Evolutionary conservation across 2,797 vertebrate genomes (phyloP).

Genomic region (Decapterus maruadsi): DNA sequence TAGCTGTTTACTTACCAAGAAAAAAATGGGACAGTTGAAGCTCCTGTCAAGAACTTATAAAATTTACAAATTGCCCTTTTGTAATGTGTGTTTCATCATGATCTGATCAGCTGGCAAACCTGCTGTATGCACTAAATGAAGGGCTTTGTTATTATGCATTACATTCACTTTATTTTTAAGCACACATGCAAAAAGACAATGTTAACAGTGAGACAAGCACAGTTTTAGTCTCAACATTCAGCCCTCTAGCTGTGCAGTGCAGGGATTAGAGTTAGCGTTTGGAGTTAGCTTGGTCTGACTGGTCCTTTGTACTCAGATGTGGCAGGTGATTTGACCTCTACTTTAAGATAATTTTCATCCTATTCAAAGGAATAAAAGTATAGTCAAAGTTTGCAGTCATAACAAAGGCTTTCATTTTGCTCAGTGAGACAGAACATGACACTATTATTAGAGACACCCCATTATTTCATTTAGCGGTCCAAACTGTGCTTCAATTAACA

Average conservation of each 20-base stretch:
- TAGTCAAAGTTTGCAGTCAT: slow-evolving; percentile 7
- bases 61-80: too few species aligned
- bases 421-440: slow-evolving; percentile 31
- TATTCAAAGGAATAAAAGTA: slow-evolving; percentile 1
- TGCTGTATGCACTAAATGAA: background rate
- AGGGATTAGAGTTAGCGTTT: background rate
- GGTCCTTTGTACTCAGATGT: background rate
- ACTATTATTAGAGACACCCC: slow-evolving; percentile 46
- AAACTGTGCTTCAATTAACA: slow-evolving; percentile 46
- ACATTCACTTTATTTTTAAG: background rate
- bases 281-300: background rate
- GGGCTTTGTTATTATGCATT: background rate
- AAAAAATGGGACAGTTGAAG: too few species aligned
- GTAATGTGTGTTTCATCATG: background rate
- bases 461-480: slow-evolving; percentile 58
- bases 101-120: background rate
- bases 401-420: slow-evolving; percentile 17
- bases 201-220: too few species aligned
- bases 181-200: background rate
- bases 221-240: background rate
- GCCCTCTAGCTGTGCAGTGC: background rate
- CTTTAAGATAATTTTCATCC: background rate
- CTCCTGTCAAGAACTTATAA: too few species aligned
- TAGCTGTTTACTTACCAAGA: too few species aligned
- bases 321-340: background rate